Evolutionary conservation across 2,797 vertebrate genomes (phyloP).

Genomic region (Thunnus albacares): DNA sequence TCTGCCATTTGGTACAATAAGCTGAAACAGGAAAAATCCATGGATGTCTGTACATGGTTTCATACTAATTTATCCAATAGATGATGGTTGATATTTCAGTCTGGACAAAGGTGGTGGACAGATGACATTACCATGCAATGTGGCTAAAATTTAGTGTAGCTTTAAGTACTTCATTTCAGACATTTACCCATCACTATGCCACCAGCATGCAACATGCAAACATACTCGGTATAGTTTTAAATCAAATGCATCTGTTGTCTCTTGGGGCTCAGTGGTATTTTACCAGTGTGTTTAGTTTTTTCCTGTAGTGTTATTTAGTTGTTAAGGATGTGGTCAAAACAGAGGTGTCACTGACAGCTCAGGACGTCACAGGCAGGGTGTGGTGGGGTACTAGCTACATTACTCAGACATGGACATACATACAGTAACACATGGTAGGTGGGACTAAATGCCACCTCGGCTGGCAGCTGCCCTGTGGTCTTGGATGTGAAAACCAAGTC

Average conservation of each 20-base stretch:
- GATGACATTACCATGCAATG: background rate
- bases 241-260: conserved; percentile 33
- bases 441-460: conserved; percentile 37
- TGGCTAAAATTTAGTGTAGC: background rate
- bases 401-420: conserved; percentile 12
- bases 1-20: too few species aligned
- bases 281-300: conserved; percentile 51
- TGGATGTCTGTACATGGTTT: background rate
- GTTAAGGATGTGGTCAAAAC: conserved; percentile 65
- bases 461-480: conserved; percentile 51
- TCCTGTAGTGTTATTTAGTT: conserved; percentile 52
- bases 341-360: conserved; percentile 39
- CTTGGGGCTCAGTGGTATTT: conserved; percentile 39
- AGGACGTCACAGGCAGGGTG: conserved; percentile 41
- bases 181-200: background rate
- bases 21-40: too few species aligned
- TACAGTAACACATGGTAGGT: conserved; percentile 23
- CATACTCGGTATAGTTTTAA: conserved; percentile 2
- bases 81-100: background rate
- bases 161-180: background rate
- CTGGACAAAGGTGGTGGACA: background rate
- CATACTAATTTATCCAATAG: background rate
- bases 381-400: conserved; percentile 13
- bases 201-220: background rate
- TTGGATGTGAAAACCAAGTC: conserved; percentile 14